Conservation (phyloP, 2,888 invertebrate species). For the Agrochola macilenta region DNA sequence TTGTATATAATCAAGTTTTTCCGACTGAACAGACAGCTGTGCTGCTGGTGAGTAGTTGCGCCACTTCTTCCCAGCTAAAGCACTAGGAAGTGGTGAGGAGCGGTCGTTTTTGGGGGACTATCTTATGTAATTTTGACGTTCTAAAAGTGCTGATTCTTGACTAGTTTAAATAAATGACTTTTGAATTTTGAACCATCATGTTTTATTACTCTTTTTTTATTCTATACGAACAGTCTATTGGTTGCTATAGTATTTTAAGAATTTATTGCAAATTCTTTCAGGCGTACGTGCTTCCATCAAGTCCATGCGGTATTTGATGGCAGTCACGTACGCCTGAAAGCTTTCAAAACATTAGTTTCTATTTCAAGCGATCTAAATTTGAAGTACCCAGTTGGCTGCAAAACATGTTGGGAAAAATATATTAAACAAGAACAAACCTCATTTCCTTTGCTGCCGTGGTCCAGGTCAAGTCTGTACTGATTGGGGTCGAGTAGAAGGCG, state of each 20-base stretch:
- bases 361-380: conserved; percentile 31
- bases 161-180: too few species aligned
- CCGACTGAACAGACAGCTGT: too few species aligned
- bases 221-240: neutral
- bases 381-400: neutral
- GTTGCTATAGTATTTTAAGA: neutral
- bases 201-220: neutral
- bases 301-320: neutral
- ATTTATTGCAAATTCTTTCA: conserved; percentile 13
- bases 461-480: conserved; percentile 98
- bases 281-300: conserved; percentile 27
- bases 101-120: too few species aligned
- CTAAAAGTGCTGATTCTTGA: too few species aligned
- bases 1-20: too few species aligned
- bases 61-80: too few species aligned
- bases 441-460: conserved; percentile 94
- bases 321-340: conserved; percentile 7
- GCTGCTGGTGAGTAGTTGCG: too few species aligned
- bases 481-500: conserved; percentile 98
- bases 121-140: too few species aligned
- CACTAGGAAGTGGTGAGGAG: too few species aligned
- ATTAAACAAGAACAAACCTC: conserved; percentile 89
- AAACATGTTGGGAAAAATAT: neutral
- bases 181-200: neutral
- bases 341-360: conserved; percentile 38